Conservation (phyloP, 2,888 invertebrate genomes). For the Rhyacophila evoluta region DNA sequence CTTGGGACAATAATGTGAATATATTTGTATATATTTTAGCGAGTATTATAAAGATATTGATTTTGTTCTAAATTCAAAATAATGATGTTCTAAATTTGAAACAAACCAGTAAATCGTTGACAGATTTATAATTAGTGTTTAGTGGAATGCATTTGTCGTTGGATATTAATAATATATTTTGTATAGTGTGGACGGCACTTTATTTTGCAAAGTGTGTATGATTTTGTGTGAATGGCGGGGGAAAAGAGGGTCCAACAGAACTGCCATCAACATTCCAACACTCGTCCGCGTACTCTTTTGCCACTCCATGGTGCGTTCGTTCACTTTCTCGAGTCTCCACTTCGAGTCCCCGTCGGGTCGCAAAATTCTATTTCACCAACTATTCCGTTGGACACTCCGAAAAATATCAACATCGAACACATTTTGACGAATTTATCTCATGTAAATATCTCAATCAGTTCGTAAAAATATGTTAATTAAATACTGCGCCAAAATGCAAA, state of each 20-base stretch:
- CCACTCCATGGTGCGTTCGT: neutral
- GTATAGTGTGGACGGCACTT: neutral
- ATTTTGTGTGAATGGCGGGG: neutral
- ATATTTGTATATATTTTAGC: no score
- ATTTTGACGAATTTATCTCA: no score
- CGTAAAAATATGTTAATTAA: neutral
- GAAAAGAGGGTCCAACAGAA: neutral
- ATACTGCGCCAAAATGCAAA: neutral
- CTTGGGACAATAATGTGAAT: no score
- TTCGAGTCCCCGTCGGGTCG: constrained; percentile 7
- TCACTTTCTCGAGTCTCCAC: neutral
- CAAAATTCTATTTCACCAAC: neutral
- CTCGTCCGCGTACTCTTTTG: constrained; percentile 8
- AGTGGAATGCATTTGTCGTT: no score
- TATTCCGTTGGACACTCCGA: neutral
- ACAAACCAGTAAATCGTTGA: no score
- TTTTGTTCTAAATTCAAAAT: no score
- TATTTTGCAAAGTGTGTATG: constrained; percentile 5
- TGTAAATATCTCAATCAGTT: neutral
- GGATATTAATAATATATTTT: no score
- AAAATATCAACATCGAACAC: no score
- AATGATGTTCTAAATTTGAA: no score
- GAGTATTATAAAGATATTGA: no score
- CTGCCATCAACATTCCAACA: constrained; percentile 22
- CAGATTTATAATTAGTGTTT: no score